These are phyloP conservation scores for Paraescarpia echinospica DNA, from an alignment of 1,140 invertebrate species.

Conservation along the genomic window DNA sequence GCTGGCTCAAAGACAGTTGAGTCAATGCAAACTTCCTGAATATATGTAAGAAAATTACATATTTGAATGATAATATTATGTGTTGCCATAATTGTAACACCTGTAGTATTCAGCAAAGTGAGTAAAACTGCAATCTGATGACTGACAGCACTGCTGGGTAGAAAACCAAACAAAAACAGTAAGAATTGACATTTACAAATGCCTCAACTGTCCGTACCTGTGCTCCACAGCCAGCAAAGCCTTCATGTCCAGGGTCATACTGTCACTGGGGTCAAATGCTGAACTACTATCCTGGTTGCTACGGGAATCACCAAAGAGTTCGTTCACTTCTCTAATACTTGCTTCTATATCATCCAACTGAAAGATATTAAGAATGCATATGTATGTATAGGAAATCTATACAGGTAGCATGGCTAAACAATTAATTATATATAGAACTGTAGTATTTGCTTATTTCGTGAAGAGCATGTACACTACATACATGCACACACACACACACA, in stretches of 20 bases:
- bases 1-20: not conserved
- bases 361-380: conserved; percentile 30
- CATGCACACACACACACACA: no score
- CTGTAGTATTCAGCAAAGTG: not conserved
- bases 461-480: no score
- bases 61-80: not conserved
- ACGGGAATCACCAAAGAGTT: conserved; percentile 64
- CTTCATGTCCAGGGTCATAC: conserved; percentile 30
- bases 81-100: not conserved
- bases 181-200: not conserved
- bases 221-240: conserved; percentile 47
- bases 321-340: conserved; percentile 73
- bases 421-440: not conserved
- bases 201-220: conserved; percentile 35
- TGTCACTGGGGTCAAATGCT: not conserved
- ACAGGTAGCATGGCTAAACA: not conserved
- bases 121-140: not conserved
- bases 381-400: no score
- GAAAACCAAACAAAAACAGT: not conserved
- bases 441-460: no score
- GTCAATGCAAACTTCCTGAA: not conserved
- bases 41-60: not conserved
- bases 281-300: not conserved
- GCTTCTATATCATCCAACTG: conserved; percentile 74
- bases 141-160: not conserved